These are phyloP conservation scores for Halichoerus grypus DNA, from an alignment of 2,113 vertebrate species.

Conservation along the genomic window DNA sequence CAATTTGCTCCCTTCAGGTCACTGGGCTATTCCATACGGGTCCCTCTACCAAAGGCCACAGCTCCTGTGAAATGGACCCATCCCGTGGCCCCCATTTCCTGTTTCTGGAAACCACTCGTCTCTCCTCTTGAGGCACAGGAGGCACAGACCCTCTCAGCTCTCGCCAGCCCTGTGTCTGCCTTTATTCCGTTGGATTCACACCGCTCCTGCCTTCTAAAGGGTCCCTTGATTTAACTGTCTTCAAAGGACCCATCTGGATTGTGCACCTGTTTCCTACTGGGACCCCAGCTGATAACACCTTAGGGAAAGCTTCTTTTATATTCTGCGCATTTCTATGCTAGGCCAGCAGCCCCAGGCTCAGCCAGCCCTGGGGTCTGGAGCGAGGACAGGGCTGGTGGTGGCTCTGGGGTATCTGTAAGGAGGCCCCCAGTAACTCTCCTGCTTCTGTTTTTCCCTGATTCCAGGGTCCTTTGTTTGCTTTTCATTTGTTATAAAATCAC, in stretches of 20 bases:
- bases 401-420: rapidly evolving
- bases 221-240: neutral
- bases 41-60: neutral
- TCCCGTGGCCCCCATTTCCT: neutral
- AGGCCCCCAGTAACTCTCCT: neutral
- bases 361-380: no score
- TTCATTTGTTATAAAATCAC: neutral
- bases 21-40: no score
- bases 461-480: neutral
- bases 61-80: no score
- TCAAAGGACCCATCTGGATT: neutral
- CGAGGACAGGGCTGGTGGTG: neutral
- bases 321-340: rapidly evolving
- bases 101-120: no score
- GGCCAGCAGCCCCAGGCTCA: rapidly evolving
- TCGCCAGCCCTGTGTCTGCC: neutral
- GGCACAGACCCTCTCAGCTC: rapidly evolving
- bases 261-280: rapidly evolving
- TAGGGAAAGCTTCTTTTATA: no score
- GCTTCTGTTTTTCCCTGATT: neutral
- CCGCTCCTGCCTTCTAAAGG: neutral
- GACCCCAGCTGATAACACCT: no score
- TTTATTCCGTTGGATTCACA: neutral
- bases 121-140: neutral
- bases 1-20: neutral